Evolutionary conservation across 64 coral and sea anemone species (phyloP), one percentile per base, ranked within the genome.

Genomic region (Montipora cactus): DNA sequence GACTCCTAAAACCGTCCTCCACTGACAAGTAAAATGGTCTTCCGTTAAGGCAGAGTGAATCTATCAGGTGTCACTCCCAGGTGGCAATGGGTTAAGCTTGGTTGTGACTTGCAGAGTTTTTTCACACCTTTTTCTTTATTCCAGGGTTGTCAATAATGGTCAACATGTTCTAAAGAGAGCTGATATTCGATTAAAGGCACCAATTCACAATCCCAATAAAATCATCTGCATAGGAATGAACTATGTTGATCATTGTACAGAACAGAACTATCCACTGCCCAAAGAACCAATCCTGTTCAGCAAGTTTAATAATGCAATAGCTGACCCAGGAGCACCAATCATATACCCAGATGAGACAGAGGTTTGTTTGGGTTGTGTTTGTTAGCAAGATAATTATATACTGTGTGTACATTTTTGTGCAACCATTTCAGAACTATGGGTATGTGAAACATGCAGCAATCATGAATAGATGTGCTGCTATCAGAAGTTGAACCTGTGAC

Each of bases 201-300:
- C 98, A 69, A 99, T 99, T 87, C 59, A 95, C 61, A 92, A 96
- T 84, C 98, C 98, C 66, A 89, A 94, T 12, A 99, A 99, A 79
- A 58, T 99, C 8, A 92, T 99, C 55, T 96, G 98, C 44, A 83
- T 93, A 49, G 98, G 98, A 69, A 96, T 99, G 98, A 99, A 99
- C 75, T 99, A 99, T 88, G 89, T 78, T 62, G 98, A 99, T 58
- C 95, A 99, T 48, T 99, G 98, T 44, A 19, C 74, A 14, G 98
- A 99, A 59, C 95, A 96, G 78, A 99, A 99, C 70, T n/a, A 59
- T 23, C 98, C 98, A 81, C 89, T 96, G 50, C 98, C 98, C 45
- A 96, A 88, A 81, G 92, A 94, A 59, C 98, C 98, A 9, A 67
- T 99, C 15, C 79, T 99, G 23, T 99, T 99, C 74, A 96, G 89